phyloP scores from a whole-genome alignment of 1,140 invertebrate species.

The Ladona fulva region DNA sequence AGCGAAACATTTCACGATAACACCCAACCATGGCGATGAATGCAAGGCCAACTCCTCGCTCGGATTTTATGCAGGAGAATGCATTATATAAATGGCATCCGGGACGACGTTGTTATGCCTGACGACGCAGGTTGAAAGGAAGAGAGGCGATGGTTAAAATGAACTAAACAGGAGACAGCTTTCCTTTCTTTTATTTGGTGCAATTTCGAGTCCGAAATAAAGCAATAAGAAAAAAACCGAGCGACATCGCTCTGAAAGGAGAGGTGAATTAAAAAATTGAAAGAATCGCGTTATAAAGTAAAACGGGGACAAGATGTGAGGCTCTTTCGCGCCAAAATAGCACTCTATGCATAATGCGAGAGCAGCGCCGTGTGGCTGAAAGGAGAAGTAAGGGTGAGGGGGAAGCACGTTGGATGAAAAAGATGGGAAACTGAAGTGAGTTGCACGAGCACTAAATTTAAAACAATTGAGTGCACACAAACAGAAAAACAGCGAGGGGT shows the following conservation, averaged over 20 bases:
- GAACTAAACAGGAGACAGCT: background rate
- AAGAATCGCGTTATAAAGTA: background rate
- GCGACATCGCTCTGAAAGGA: background rate
- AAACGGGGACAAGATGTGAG: conserved; percentile 1
- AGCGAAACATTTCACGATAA: no score
- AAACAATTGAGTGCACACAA: conserved; percentile 1
- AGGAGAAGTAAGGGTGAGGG: background rate
- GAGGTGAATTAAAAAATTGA: background rate
- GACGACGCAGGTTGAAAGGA: background rate
- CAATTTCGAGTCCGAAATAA: background rate
- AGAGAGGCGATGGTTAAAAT: background rate
- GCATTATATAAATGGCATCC: background rate
- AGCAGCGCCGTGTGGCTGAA: background rate
- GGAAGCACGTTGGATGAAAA: no score
- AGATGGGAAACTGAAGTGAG: background rate
- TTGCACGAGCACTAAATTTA: background rate
- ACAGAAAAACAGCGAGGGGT: conserved; percentile 3
- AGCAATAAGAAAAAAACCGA: background rate
- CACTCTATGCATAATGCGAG: background rate
- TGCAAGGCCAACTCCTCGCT: background rate
- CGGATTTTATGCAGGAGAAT: background rate
- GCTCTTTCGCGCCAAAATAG: conserved; percentile 3
- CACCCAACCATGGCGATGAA: no score
- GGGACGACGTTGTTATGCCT: background rate
- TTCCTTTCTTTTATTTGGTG: background rate